Conservation (phyloP, 1,140 invertebrate genomes). For the Calephelis virginiensis region DNA sequence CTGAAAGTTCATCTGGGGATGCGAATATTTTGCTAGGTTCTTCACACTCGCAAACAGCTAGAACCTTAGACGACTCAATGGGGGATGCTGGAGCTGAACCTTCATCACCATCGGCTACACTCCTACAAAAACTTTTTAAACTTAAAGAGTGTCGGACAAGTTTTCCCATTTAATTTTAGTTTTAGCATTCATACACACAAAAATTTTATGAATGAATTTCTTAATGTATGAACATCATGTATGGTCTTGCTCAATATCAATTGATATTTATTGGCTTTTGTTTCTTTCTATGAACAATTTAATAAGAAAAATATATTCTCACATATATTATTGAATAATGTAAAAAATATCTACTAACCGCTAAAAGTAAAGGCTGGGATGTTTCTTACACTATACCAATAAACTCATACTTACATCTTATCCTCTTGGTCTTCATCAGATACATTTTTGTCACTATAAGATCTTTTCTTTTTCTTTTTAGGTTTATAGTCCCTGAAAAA, state of each 20-base stretch:
- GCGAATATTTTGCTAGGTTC: constrained; percentile 52
- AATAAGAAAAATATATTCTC: no score
- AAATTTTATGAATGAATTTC: no score
- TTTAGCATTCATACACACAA: not conserved
- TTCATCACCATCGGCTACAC: constrained; percentile 53
- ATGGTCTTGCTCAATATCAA: no score
- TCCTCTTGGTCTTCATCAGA: constrained; percentile 36
- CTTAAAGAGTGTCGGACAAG: fast-evolving
- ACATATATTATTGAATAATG: no score
- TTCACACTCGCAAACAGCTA: constrained; percentile 57
- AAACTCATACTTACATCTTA: constrained; percentile 29
- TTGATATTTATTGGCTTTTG: no score
- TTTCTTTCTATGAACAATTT: no score
- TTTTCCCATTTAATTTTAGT: not conserved
- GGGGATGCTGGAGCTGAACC: constrained; percentile 51
- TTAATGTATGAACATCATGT: no score
- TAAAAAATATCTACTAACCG: no score
- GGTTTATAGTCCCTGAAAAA: constrained; percentile 32
- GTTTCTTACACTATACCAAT: no score
- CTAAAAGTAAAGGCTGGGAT: no score
- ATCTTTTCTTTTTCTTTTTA: constrained; percentile 31
- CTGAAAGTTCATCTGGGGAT: constrained; percentile 44
- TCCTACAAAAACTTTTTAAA: constrained; percentile 27
- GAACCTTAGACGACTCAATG: constrained; percentile 38
- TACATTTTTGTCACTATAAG: constrained; percentile 15